Conservation (phyloP, 35 echinoderm and acorn worm genomes). For the Ophioderma brevispina region DNA sequence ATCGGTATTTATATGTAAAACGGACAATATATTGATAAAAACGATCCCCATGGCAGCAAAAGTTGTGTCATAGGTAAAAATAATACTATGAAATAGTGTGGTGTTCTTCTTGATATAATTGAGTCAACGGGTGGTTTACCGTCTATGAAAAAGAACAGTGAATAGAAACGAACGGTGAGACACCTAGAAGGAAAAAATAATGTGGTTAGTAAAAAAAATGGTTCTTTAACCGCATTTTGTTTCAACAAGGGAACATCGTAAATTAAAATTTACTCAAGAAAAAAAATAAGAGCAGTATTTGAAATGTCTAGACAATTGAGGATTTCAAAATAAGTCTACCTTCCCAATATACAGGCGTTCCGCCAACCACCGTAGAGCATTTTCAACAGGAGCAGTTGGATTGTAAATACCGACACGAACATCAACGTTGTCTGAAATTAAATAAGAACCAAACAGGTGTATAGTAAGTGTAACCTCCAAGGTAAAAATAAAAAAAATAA, state of each 20-base stretch:
- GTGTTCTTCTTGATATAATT: slow-evolving; percentile 34
- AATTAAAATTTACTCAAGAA: no score
- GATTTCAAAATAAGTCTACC: slow-evolving; percentile 19
- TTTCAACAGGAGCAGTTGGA: slow-evolving; percentile 8
- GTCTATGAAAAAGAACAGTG: slow-evolving; percentile 33
- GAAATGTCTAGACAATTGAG: no score
- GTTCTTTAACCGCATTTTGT: no score
- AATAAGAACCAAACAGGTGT: no score
- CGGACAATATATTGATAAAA: slow-evolving; percentile 55
- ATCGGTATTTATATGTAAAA: slow-evolving; percentile 70
- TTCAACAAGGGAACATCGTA: no score
- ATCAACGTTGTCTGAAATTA: slow-evolving; percentile 41
- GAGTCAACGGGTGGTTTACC: slow-evolving; percentile 68
- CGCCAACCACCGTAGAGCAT: slow-evolving; percentile 34
- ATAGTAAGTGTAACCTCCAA: no score
- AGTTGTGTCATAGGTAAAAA: slow-evolving; percentile 57
- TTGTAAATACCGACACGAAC: slow-evolving; percentile 73
- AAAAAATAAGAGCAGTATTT: no score
- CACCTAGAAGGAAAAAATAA: no score
- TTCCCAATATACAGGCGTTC: slow-evolving; percentile 57
- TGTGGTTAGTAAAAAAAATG: no score
- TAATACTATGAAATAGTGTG: slow-evolving; percentile 45
- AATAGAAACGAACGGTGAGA: no score
- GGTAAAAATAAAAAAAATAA: no score
- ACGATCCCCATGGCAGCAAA: slow-evolving; percentile 57